Evolutionary conservation across 2,797 vertebrate genomes (phyloP).

Genomic region (Rhynchonycteris naso): DNA sequence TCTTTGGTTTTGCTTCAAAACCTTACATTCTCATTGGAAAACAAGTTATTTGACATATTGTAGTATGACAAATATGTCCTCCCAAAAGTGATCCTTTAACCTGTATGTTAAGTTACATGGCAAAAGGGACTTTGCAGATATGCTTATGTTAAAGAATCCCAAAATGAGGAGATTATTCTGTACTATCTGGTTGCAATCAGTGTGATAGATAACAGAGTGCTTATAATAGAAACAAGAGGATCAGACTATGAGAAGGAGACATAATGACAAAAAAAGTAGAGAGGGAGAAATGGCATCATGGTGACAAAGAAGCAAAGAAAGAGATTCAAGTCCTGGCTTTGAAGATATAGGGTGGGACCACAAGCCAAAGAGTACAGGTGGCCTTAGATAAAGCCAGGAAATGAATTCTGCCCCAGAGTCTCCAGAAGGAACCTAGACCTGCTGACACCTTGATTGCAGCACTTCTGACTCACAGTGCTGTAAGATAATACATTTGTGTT

Average conservation of each 20-base stretch:
- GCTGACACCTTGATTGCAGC: not conserved
- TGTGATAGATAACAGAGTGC: not conserved
- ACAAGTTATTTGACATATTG: not conserved
- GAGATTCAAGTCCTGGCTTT: not conserved
- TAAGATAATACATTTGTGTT: not conserved
- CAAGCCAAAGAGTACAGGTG: not conserved
- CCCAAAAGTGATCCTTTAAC: not conserved
- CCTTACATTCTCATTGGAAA: not conserved
- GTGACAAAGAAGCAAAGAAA: not conserved
- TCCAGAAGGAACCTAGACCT: not conserved
- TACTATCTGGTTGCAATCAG: not conserved
- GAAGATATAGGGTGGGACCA: not conserved
- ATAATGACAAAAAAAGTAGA: not conserved
- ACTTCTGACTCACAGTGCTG: not conserved
- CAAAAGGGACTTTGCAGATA: not conserved
- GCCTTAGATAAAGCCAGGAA: not conserved
- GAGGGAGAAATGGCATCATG: not conserved
- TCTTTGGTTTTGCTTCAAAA: not conserved
- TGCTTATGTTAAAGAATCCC: not conserved
- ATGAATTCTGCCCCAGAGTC: not conserved
- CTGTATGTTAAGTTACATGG: not conserved
- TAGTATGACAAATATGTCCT: not conserved
- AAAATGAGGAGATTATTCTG: not conserved
- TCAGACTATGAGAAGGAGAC: not conserved
- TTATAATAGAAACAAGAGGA: not conserved